These are phyloP conservation scores for Electrophaes corylata DNA, from an alignment of 2,888 invertebrate species.

Conservation along the genomic window DNA sequence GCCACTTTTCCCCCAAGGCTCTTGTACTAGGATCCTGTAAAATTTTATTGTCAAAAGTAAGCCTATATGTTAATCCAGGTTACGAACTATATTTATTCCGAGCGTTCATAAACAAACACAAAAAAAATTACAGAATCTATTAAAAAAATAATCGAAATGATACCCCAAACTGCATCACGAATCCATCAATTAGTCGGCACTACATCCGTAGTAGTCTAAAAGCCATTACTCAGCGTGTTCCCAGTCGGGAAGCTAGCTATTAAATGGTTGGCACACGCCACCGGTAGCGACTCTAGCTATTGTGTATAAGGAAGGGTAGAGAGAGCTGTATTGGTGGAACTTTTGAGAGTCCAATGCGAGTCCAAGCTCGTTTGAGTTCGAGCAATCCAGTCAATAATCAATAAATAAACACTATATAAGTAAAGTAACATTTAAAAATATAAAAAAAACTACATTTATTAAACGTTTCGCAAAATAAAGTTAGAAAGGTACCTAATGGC, in stretches of 20 bases:
- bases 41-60: too few species aligned
- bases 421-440: too few species aligned
- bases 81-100: too few species aligned
- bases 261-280: constrained; percentile 74
- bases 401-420: too few species aligned
- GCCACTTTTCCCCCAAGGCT: too few species aligned
- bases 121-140: constrained; percentile 8
- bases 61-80: too few species aligned
- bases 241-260: constrained; percentile 52
- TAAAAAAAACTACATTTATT: too few species aligned
- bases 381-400: too few species aligned
- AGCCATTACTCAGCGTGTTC: constrained; percentile 29
- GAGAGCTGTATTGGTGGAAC: background rate
- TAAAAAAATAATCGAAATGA: constrained; percentile 8
- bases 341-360: background rate
- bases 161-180: constrained; percentile 12
- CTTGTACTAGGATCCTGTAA: too few species aligned
- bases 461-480: too few species aligned
- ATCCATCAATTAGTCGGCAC: constrained; percentile 24
- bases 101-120: background rate
- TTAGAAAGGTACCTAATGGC: too few species aligned
- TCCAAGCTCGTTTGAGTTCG: background rate
- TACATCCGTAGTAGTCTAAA: constrained; percentile 22
- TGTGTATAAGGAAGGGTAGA: constrained; percentile 12
- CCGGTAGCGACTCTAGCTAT: constrained; percentile 42